Evolutionary conservation across 2,113 vertebrate genomes (phyloP), one percentile per base, ranked within the genome.

Genomic region (Pseudorhombus dupliciocellatus): DNA sequence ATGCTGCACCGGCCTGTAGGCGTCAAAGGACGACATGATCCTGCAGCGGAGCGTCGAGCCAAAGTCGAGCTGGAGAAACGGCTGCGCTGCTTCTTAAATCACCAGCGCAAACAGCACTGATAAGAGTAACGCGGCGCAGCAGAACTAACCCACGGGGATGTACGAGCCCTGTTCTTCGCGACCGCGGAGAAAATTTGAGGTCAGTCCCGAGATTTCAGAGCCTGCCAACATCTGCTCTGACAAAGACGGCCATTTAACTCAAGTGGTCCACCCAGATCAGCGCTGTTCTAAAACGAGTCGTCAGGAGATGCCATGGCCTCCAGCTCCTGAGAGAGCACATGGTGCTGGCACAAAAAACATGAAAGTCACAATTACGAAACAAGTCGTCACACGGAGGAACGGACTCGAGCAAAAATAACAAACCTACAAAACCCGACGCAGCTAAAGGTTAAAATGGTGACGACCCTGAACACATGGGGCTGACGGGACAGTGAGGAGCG

Each of bases 1-100:
- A 6, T 1, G 40, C 24, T 16, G 16, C 1, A 31, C 20, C 10
- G 16, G 34, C 59, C 62, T 62, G 21, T 0, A 9, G 7, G 1
- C 2, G 11, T 15, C 5, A n/a, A n/a, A 60, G 20, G 50, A 54
- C n/a, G 73, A 88, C 87, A 86, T 86, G 44, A 54, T 77, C 3
- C 20, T 62, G 20, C n/a, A n/a, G n/a, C n/a, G n/a, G n/a, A n/a
- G n/a, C n/a, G n/a, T n/a, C n/a, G n/a, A n/a, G n/a, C n/a, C n/a
- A n/a, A n/a, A n/a, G 46, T 15, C 18, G 31, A 46, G 31, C 26
- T 30, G 11, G 22, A 52, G 40, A 16, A 31, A 22, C 28, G 42
- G 44, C 22, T 30, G 22, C 7, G 0, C 2, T 1, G 50, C 10
- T 1, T 21, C 10, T 15, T 16, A 4, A 25, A 11, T 10, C 25